Base-by-base conservation (phyloP, 2,797 vertebrate genomes). In the Aselliscus stoliczkanus region DNA sequence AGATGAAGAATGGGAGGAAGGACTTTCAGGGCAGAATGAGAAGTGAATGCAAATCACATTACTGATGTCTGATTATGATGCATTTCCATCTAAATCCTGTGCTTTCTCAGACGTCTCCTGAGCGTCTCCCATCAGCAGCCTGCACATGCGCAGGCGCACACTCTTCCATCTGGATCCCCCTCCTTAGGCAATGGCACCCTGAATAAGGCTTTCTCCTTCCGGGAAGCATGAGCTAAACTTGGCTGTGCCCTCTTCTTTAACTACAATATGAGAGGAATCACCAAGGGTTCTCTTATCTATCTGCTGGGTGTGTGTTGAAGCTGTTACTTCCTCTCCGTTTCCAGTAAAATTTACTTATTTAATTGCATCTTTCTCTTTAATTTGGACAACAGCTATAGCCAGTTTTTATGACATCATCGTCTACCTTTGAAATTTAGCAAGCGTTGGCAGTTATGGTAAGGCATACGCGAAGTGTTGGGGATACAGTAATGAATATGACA, bases 1-100 rank as follows among this genome's bases (percentile, higher is more conserved):
- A 70, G 80, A 94, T 93, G 95, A 95, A 94, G 96, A 90, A 96
- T 92, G 84, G 44, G 72, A 94, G 73, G 87, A 94, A 97, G 73
- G 64, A 64, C 83, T 96, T 44, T 15, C 77, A 77, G 81, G 87
- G 87, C 92, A 92, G 62, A 87, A 93, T 64, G 92, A 96, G 62
- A 76, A 72, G 84, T 54, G 84, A 80, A 92, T 69, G 75, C 87
- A 88, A 84, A 93, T 95, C 79, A 47, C 64, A 81, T 88, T 73
- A 84, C 29, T 64, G 44, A 64, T 25, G 14, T 64, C 79, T 82
- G 56, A 86, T 76, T 11, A 37, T 67, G 94, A 94, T 73, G 84
- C 92, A 84, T 94, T 93, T 96, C 67, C 60, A 69, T 65, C 62
- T 34, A 76, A 75, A 73, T 27, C 56, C 75, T 47, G 20, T 76